Evolutionary conservation across 2,888 invertebrate species (phyloP), one percentile per base, ranked within the genome.

Genomic region (Phalangium opilio): DNA sequence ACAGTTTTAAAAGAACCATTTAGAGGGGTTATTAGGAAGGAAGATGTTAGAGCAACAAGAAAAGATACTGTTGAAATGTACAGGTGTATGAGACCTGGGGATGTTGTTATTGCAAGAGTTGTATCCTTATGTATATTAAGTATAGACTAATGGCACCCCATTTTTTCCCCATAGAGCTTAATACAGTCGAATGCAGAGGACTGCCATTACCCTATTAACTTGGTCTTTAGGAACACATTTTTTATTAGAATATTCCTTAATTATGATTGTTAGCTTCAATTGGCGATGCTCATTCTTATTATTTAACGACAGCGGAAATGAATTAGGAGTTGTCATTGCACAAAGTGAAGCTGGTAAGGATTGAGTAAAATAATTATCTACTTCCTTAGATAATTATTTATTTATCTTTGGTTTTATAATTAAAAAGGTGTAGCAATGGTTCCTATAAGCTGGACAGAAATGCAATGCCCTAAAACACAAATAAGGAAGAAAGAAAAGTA

Each of bases 371-470:
- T n/a, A n/a, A n/a, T n/a, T n/a, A n/a, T n/a, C n/a, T n/a, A n/a
- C n/a, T n/a, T n/a, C n/a, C n/a, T n/a, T n/a, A n/a, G n/a, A n/a
- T n/a, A n/a, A n/a, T n/a, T n/a, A n/a, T n/a, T n/a, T n/a, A n/a
- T n/a, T n/a, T n/a, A n/a, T n/a, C n/a, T n/a, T n/a, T n/a, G n/a
- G n/a, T n/a, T n/a, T n/a, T n/a, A n/a, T n/a, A n/a, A n/a, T n/a
- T n/a, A n/a, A n/a, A 14, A 43, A 73, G 87, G 86, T 34, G 73
- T 78, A 44, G 76, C 79, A 32, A 85, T 98, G 87, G 76, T 93
- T 3, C 95, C 95, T 0, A 76, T 89, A 5, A 87, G 84, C 63
- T 95, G 93, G 91, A 83, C 83, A 1, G 85, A 90, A 67, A 95
- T 98, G 91, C 87, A 90, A 63, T 95, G 93, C 61, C 85, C 89